Evolutionary conservation across 2,888 invertebrate species (phyloP), one percentile per base, ranked within the genome.

Genomic region (Rotaria macrura): DNA sequence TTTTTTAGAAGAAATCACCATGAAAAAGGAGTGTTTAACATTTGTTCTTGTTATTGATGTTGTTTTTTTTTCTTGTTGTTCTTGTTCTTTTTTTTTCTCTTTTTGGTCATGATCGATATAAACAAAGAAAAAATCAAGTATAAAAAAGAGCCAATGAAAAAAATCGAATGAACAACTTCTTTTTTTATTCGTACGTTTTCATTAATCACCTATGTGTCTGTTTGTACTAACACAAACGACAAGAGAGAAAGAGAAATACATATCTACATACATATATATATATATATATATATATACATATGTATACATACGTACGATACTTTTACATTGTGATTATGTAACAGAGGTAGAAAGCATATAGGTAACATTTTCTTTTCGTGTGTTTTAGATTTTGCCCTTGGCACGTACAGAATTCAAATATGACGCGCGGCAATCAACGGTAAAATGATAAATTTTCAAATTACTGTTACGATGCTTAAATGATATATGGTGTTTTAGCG

Each of bases 341-440:
- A 49, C n/a, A n/a, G 49, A 14, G 55, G 25, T 55, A 55, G 9
- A 55, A 23, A 29, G 14, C 10, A 20, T 57, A 57, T 29, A 47
- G 47, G 14, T 14, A 29, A 29, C 2, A 65, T 34, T 34, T 65
- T 10, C 5, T 34, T 54, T 54, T 23, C 25, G 29, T 34, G 6
- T 29, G n/a, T 65, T 65, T 65, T 34, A 65, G 65, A 29, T 65
- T 17, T 65, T 65, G 29, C 34, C 1, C 17, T 65, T 65, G 29
- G 29, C 12, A 12, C 65, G 14, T 6, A 34, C 1, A 65, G 0
- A 2, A 2, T 2, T 79, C n/a, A 2, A 43, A n/a, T 2, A 40
- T 40, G 79, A 40, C 79, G 9, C 79, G 79, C n/a, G 79, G 79
- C 12, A 43, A 79, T 79, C 79, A 79, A 43, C 79, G 79, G 65